Conservation (phyloP, 2,797 vertebrate species). For the Rachycentron canadum region DNA sequence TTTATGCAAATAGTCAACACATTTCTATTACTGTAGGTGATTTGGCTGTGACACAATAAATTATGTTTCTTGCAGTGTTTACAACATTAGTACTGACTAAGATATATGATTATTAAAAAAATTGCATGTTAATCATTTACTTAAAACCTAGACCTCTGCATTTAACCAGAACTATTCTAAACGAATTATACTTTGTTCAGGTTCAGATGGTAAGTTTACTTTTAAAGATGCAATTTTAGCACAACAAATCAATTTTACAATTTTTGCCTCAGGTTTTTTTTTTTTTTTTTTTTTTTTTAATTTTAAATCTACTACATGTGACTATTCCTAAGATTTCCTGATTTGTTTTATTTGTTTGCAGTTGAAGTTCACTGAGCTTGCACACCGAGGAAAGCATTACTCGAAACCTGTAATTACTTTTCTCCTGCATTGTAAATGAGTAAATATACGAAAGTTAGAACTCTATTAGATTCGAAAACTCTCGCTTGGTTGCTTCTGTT, state of each 20-base stretch:
- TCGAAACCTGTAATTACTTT: not conserved
- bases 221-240: not conserved
- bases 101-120: no score
- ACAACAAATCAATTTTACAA: not conserved
- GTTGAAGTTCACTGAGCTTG: not conserved
- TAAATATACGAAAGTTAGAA: not conserved
- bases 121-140: not conserved
- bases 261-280: not conserved
- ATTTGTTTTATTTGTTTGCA: not conserved
- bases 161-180: constrained; percentile 1
- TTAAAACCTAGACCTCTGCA: not conserved
- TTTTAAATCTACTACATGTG: constrained; percentile 2
- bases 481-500: not conserved
- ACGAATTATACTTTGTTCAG: not conserved
- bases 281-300: not conserved
- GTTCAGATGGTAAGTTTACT: not conserved
- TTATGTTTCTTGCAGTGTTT: not conserved
- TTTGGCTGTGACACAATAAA: not conserved
- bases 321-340: not conserved
- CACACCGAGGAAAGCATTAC: not conserved
- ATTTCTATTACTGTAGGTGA: constrained; percentile 3
- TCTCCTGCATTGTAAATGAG: not conserved
- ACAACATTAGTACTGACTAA: not conserved
- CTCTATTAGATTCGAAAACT: not conserved
- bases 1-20: constrained; percentile 21